Percentiles rank a stretch among this genome's conserved stretches.
Conservation (phyloP, 2,113 vertebrate genomes). For the Mesembrinibis cayennensis region DNA sequence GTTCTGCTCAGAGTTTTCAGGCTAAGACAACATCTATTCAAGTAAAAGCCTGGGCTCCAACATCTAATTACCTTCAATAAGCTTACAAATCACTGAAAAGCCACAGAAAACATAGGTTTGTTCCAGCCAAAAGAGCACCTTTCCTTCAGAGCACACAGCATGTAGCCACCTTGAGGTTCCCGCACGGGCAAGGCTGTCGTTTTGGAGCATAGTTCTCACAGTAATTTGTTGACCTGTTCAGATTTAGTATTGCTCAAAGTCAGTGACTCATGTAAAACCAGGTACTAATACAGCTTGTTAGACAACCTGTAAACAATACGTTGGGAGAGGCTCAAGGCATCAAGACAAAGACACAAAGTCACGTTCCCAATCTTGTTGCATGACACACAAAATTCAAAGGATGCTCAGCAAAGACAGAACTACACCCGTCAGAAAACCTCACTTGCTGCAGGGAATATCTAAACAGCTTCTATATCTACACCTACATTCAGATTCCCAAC, state of each 20-base stretch:
- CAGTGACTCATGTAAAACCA: not conserved
- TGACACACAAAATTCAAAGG: not conserved
- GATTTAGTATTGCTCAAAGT: not conserved
- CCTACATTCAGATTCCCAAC: not conserved
- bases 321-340: not conserved
- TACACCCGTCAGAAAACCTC: not conserved
- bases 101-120: not conserved
- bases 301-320: not conserved
- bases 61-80: not conserved
- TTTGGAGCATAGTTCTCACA: not conserved
- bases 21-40: not conserved
- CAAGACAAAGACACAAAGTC: not conserved
- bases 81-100: not conserved
- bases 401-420: not conserved
- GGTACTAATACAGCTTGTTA: not conserved
- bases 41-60: not conserved
- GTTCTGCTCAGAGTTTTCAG: not conserved
- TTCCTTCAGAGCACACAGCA: not conserved
- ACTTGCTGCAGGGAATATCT: not conserved
- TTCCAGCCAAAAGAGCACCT: not conserved
- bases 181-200: not conserved
- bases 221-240: not conserved
- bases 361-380: rapidly evolving
- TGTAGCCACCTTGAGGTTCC: not conserved
- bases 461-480: not conserved